Base-by-base conservation (phyloP, 2,888 invertebrate species). In the Pocota personata region DNA sequence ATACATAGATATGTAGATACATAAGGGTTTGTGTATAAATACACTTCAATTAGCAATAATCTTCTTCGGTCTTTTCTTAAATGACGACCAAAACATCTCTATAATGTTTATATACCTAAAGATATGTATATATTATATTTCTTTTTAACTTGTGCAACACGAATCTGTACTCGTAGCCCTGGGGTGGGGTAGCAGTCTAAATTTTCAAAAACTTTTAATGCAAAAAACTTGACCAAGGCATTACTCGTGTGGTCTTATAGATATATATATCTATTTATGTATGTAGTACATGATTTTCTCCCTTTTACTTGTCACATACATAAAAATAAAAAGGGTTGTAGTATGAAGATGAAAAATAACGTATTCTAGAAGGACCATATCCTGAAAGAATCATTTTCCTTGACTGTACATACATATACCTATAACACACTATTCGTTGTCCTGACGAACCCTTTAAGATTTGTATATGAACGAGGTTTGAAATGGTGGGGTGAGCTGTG, bases 281-380 rank as follows among this genome's bases (percentile, higher is more conserved):
- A 1, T 35, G 8, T 12, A 10, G n/a, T 35, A 16, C 7, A 43
- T 43, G 7, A 43, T 2, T 46, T 14, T 14, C 14, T 14, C 40
- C 14, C 5, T 40, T 14, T 14, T 32, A 32, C 32, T 32, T 32
- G 6, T 46, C 10, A 19, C 7, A 12, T 43, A 46, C 19, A 46
- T 46, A 19, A 46, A 8, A 19, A 46, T 19, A 19, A 2, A 19
- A 30, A 62, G 62, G 30, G 19, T 32, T 43, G 43, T 6, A 5
- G 46, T 19, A 32, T 62, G 12, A 16, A 43, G 43, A 57, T 57
- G n/a, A 62, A 62, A 62, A 62, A 16, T 30, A 62, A 46, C 12
- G 10, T 30, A 19, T 30, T 62, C 30, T 46, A 62, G 3, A 27
- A 62, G 46, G 46, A 62, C 14, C 30, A 62, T 62, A 14, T 46